These are phyloP conservation scores for Pocillopora verrucosa DNA, from an alignment of 64 coral and sea anemone species.

Conservation along the genomic window DNA sequence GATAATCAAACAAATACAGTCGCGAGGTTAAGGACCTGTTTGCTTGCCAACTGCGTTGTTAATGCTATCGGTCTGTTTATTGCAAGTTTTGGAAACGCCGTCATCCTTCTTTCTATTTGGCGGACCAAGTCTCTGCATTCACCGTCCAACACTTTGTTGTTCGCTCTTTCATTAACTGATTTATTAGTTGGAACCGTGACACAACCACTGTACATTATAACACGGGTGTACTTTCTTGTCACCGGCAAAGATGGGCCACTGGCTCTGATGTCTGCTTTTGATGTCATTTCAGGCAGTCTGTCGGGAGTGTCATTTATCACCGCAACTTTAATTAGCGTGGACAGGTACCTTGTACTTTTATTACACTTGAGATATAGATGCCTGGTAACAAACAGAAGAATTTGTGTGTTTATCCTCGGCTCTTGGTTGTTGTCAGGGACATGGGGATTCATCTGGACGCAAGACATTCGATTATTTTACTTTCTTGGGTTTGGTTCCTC, in stretches of 20 bases:
- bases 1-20: background rate
- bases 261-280: background rate
- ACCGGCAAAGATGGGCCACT: background rate
- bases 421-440: constrained; percentile 2
- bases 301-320: constrained; percentile 47
- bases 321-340: constrained; percentile 36
- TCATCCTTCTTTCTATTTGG: constrained; percentile 23
- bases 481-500: background rate
- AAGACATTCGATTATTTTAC: background rate
- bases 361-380: constrained; percentile 44
- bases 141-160: constrained; percentile 33
- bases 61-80: constrained; percentile 10
- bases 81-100: constrained; percentile 29
- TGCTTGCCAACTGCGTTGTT: constrained; percentile 19
- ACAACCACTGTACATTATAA: constrained; percentile 46
- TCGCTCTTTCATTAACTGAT: constrained; percentile 38
- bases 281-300: constrained; percentile 13
- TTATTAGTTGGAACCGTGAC: constrained; percentile 26
- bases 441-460: constrained; percentile 15
- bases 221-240: constrained; percentile 12
- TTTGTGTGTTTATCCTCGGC: background rate
- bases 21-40: constrained; percentile 1
- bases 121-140: constrained; percentile 21
- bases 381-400: constrained; percentile 10
- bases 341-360: constrained; percentile 43